phyloP scores from a whole-genome alignment of 23 tunicate genomes.

The Ascidia mentula region DNA sequence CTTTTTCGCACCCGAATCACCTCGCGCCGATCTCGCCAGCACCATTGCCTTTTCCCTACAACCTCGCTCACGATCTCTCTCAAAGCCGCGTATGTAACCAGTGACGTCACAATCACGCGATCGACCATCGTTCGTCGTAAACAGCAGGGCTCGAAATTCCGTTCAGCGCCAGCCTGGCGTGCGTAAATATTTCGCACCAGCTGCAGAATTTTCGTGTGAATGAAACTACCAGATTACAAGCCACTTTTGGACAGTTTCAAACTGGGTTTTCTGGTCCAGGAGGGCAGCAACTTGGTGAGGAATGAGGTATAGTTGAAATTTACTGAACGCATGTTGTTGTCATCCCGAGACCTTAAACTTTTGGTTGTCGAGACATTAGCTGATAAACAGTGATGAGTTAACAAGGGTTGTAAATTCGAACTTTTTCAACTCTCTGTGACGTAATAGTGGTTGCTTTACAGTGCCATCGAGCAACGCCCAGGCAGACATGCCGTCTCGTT shows the following conservation, averaged over 20 bases:
- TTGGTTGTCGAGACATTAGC: too few species aligned
- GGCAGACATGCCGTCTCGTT: conserved; percentile 10
- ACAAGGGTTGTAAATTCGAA: too few species aligned
- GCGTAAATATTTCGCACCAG: not conserved
- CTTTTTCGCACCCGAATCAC: not conserved
- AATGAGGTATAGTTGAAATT: too few species aligned
- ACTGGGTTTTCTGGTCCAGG: too few species aligned
- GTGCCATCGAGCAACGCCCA: not conserved
- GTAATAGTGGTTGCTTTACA: not conserved
- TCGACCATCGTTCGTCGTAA: conserved; percentile 38
- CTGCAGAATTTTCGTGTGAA: too few species aligned
- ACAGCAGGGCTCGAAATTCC: conserved; percentile 48
- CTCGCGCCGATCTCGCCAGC: not conserved
- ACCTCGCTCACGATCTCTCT: not conserved
- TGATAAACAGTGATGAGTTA: too few species aligned
- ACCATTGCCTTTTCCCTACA: conserved; percentile 1
- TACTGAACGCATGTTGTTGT: too few species aligned
- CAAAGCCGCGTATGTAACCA: conserved; percentile 34
- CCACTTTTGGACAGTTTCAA: too few species aligned
- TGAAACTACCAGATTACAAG: too few species aligned
- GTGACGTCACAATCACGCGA: conserved; percentile 76
- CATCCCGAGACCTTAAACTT: too few species aligned
- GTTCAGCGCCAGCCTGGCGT: not conserved
- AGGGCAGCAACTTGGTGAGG: too few species aligned
- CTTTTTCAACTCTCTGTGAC: conserved; percentile 4